These are phyloP conservation scores for Silurus meridionalis DNA, from an alignment of 2,113 vertebrate genomes.

Conservation along the genomic window DNA sequence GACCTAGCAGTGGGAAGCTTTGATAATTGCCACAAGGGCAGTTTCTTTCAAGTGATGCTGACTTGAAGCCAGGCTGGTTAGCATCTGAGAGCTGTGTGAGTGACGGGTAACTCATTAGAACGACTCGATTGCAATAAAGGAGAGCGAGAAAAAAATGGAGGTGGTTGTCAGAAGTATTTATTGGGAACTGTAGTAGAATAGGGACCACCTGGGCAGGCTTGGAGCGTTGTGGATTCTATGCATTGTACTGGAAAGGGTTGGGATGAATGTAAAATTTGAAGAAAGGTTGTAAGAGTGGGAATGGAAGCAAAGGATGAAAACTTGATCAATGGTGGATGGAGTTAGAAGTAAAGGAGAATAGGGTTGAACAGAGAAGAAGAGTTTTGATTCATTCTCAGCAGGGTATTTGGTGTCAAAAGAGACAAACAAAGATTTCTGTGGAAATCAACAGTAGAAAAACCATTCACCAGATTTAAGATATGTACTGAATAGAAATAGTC, in stretches of 20 bases:
- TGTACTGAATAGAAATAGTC: too few relatives aligned
- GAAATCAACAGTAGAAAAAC: too few relatives aligned
- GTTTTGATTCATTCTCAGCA: too few relatives aligned
- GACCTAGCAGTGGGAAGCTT: conserved; percentile 8
- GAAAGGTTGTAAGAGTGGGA: neutral
- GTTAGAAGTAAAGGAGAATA: neutral
- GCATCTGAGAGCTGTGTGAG: neutral
- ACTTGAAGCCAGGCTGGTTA: neutral
- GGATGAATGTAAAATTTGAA: neutral
- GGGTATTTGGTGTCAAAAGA: too few relatives aligned
- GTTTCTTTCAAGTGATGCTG: neutral
- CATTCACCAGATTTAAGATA: too few relatives aligned
- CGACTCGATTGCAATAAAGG: neutral
- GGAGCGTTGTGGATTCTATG: neutral
- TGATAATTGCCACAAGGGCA: neutral
- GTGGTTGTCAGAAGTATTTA: neutral
- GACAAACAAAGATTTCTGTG: too few relatives aligned
- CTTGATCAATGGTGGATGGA: neutral
- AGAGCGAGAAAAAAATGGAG: neutral
- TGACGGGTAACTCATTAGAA: neutral
- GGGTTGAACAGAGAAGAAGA: too few relatives aligned
- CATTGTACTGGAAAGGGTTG: neutral
- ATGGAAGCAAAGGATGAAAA: neutral
- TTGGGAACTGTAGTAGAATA: neutral
- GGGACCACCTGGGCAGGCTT: neutral